These are phyloP conservation scores for Aplidium turbinatum DNA, from an alignment of 23 tunicate genomes.

Conservation along the genomic window DNA sequence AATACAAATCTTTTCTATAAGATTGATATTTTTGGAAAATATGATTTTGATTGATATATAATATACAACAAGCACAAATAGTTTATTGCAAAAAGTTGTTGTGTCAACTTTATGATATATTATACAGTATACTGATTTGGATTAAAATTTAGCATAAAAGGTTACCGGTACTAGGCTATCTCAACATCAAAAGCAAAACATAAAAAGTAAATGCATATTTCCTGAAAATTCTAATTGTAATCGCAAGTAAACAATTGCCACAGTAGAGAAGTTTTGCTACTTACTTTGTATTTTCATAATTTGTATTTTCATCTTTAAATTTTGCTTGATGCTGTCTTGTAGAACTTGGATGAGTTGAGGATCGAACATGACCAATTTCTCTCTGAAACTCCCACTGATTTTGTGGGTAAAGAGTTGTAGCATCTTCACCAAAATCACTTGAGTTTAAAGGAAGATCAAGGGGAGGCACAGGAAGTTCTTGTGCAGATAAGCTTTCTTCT, in stretches of 20 bases:
- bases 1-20: too few species aligned
- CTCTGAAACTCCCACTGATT: background rate
- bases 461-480: background rate
- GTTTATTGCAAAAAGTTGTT: too few species aligned
- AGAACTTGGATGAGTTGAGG: slow-evolving; percentile 7
- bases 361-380: background rate
- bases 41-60: too few species aligned
- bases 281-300: background rate
- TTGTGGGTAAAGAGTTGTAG: background rate
- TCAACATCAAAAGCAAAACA: too few species aligned
- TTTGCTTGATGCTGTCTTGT: background rate
- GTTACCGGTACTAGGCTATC: too few species aligned
- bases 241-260: background rate
- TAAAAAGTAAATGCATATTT: too few species aligned
- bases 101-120: too few species aligned
- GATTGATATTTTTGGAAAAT: too few species aligned
- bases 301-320: background rate
- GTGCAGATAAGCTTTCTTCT: slow-evolving; percentile 17
- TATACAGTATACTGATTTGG: too few species aligned
- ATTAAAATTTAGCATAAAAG: too few species aligned
- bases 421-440: slow-evolving; percentile 3
- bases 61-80: too few species aligned
- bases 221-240: too few species aligned
- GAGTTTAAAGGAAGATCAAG: background rate
- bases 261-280: background rate